phyloP scores from a whole-genome alignment of 2,888 invertebrate genomes.

The Stratiomys singularior region DNA sequence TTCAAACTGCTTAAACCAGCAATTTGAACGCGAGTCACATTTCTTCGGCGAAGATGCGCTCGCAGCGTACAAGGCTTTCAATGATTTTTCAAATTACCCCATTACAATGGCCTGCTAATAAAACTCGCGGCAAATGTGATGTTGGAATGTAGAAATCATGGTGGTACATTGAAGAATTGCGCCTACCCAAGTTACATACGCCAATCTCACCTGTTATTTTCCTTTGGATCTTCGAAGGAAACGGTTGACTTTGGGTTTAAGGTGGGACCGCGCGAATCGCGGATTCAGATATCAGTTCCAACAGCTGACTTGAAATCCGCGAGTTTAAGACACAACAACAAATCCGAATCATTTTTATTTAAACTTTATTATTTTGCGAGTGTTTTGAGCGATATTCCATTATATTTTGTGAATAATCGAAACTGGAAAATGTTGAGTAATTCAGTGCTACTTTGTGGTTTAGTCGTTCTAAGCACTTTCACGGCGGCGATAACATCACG shows the following conservation, averaged over 20 bases:
- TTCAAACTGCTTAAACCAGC: neutral
- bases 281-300: neutral
- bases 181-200: conserved; percentile 9
- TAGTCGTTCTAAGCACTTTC: conserved; percentile 16
- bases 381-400: neutral
- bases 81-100: conserved; percentile 1
- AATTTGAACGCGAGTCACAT: conserved; percentile 29
- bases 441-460: neutral
- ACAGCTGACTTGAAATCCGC: neutral
- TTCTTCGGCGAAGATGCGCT: conserved; percentile 9
- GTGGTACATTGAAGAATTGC: conserved; percentile 34
- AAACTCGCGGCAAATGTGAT: neutral
- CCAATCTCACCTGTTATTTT: conserved; percentile 2
- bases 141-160: neutral
- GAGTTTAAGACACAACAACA: too few species aligned
- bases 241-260: conserved; percentile 18
- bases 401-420: too few species aligned
- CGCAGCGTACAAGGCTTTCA: neutral
- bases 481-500: conserved; percentile 53
- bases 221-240: conserved; percentile 30
- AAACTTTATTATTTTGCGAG: neutral
- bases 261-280: neutral
- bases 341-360: neutral
- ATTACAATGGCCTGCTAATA: neutral
- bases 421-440: neutral